These are phyloP conservation scores for Tolypeutes matacus DNA, from an alignment of 2,797 vertebrate genomes.

Conservation along the genomic window DNA sequence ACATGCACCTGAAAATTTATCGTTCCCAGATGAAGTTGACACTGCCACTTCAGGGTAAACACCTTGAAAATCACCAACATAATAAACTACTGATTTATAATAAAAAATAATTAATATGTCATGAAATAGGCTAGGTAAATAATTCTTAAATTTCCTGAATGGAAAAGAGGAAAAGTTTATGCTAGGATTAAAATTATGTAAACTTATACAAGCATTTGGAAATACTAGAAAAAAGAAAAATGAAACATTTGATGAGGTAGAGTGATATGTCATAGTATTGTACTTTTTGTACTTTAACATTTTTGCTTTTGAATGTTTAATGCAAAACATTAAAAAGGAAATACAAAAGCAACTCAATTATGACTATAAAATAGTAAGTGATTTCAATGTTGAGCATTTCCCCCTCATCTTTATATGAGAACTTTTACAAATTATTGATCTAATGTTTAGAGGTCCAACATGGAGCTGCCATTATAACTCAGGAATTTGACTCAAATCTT, in stretches of 20 bases:
- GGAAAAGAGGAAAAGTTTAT: conserved; percentile 20
- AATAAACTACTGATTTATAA: background rate
- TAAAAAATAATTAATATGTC: background rate
- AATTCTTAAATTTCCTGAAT: background rate
- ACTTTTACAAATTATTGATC: background rate
- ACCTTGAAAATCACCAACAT: background rate
- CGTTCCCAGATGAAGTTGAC: background rate
- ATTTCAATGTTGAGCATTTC: background rate
- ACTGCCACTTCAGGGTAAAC: background rate
- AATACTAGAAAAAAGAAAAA: background rate
- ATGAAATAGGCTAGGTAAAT: background rate
- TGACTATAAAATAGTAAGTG: background rate
- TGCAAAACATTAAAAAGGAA: background rate
- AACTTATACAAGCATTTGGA: background rate
- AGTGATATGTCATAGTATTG: background rate
- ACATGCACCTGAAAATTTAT: background rate
- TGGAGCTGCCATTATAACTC: background rate
- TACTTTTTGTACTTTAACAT: background rate
- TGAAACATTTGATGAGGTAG: background rate
- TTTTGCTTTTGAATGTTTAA: background rate
- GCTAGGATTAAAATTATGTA: background rate
- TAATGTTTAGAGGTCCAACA: background rate
- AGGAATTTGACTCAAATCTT: background rate
- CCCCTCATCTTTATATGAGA: background rate
- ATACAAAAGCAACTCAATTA: background rate